Conservation (phyloP, 2,888 invertebrate species). For the Drosophila macrospina region DNA sequence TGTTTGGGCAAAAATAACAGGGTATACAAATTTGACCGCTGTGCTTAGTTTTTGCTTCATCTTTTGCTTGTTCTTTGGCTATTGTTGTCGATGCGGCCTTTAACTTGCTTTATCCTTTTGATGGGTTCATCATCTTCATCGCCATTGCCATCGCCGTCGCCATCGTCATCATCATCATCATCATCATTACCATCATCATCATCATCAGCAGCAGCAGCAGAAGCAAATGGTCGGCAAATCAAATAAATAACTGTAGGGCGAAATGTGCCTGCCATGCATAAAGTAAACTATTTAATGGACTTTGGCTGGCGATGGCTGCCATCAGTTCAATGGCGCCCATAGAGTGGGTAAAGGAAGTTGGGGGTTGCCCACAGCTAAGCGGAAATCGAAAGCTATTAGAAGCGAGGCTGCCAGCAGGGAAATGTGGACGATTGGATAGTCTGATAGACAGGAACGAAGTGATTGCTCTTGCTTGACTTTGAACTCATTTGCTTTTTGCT, state of each 20-base stretch:
- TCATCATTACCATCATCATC: slow-evolving; percentile 46
- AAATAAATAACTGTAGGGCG: slow-evolving; percentile 76
- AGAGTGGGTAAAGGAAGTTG: background rate
- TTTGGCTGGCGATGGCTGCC: slow-evolving; percentile 63
- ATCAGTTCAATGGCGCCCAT: slow-evolving; percentile 44
- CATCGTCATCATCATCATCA: slow-evolving; percentile 50
- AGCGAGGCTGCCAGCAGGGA: slow-evolving; percentile 57
- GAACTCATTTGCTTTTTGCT: slow-evolving; percentile 57
- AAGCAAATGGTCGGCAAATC: slow-evolving; percentile 65
- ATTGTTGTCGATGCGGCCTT: slow-evolving; percentile 54
- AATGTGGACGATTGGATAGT: slow-evolving; percentile 34
- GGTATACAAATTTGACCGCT: slow-evolving; percentile 36
- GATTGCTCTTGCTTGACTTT: slow-evolving; percentile 36
- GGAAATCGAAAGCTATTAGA: slow-evolving; percentile 78
- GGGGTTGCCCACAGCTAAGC: slow-evolving; percentile 36
- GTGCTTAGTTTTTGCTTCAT: slow-evolving; percentile 22
- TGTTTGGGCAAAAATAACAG: slow-evolving; percentile 1
- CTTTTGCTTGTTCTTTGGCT: slow-evolving; percentile 19
- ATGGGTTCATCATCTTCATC: slow-evolving; percentile 69
- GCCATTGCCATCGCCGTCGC: background rate
- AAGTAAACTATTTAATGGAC: slow-evolving; percentile 81
- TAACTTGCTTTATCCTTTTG: slow-evolving; percentile 65
- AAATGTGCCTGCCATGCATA: slow-evolving; percentile 79
- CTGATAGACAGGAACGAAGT: slow-evolving; percentile 22
- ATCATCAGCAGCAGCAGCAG: slow-evolving; percentile 42